Percentiles rank a stretch among this genome's conserved stretches.
Evolutionary conservation across 2,797 vertebrate species (phyloP).

Genomic region (Tokudaia tokunoshimensis): DNA sequence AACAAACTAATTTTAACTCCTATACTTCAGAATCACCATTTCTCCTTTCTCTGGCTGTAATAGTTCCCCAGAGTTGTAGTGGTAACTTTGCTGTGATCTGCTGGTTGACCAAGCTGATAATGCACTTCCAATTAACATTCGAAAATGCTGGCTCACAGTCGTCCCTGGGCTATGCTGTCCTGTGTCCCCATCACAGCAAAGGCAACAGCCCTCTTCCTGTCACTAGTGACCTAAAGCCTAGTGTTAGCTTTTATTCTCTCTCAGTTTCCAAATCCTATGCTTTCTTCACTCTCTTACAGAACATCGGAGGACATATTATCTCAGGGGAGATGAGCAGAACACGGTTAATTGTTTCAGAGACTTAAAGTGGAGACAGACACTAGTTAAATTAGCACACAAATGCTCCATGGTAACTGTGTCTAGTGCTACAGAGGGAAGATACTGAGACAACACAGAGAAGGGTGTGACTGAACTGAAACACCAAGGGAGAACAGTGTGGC

Average conservation of each 20-base stretch:
- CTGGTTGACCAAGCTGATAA: neutral
- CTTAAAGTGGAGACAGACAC: neutral
- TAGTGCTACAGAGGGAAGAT: neutral
- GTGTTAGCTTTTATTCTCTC: neutral
- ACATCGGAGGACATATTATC: neutral
- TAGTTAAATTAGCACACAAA: neutral
- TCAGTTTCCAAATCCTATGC: neutral
- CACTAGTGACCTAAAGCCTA: neutral
- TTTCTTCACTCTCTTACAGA: neutral
- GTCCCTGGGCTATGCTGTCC: neutral
- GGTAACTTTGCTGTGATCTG: neutral
- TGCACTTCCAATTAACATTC: neutral
- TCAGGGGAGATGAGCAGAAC: slow-evolving; percentile 12
- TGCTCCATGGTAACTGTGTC: neutral
- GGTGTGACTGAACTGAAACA: neutral
- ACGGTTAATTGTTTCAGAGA: neutral
- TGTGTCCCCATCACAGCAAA: neutral
- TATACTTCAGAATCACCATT: too few relatives aligned
- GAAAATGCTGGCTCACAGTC: neutral
- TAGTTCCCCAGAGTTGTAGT: neutral
- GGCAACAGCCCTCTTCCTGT: neutral
- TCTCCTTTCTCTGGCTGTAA: neutral
- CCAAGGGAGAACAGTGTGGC: neutral
- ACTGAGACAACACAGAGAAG: neutral
- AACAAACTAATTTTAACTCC: slow-evolving; percentile 10